Base-by-base conservation (phyloP, 2,888 invertebrate species). In the Isotomurus palustris region DNA sequence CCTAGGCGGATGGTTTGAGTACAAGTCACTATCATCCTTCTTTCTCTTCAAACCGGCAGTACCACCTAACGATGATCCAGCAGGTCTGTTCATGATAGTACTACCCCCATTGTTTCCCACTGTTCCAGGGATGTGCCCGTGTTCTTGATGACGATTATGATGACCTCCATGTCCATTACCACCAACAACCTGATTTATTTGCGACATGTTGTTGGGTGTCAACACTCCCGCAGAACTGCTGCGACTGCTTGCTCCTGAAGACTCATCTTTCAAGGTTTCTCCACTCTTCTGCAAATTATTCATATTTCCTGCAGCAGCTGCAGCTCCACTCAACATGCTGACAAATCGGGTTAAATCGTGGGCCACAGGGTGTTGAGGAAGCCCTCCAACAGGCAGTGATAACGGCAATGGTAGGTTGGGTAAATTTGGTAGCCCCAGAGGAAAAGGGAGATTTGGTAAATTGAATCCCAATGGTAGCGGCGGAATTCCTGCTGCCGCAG, bases 1-100 rank as follows among this genome's bases (percentile, higher is more conserved):
- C 64, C 89, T 64, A 10, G 62, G 56, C 21, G 70, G 66, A 48
- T 53, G 51, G 35, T 53, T 58, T 24, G 35, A 48, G 27, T 58
- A 60, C 14, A 47, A 50, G 36, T 48, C 57, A 5, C 53, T 45
- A 1, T 60, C 59, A 17, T 70, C 68, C 52, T 70, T 70, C 64
- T 70, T 70, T 41, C 70, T 50, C 43, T 70, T 70, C 41, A 70
- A 55, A 51, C 60, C 56, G 22, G 60, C 60, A 3, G 57, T 57
- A 47, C 6, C 17, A 6, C n/a, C n/a, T n/a, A n/a, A n/a, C 25
- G 45, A 45, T 12, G 22, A 22, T 17, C 40, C 40, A 14, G 45
- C n/a, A 5, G 45, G 27, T 27, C 40, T 43, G 29, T 35, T 40
- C 45, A 40, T 36, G 21, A 43, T 19, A 24, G 21, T 43, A 22